A percentile compares a stretch with the other conserved stretches of the same genome.
phyloP scores from a whole-genome alignment of 2,888 invertebrate species.

The Dynastes tityus region DNA sequence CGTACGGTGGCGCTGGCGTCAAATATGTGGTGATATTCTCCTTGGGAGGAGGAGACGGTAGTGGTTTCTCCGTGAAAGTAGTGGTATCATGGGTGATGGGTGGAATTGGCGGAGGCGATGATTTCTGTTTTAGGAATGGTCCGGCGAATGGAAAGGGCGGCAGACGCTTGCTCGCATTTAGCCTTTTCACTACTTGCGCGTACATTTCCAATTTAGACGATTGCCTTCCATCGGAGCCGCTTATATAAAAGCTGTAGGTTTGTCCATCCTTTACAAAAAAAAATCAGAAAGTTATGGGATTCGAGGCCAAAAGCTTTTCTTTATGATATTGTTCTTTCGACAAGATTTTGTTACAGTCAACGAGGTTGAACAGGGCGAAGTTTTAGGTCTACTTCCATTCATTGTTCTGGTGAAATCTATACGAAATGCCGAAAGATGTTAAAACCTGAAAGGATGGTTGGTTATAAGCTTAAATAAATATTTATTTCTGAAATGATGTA shows the following conservation, averaged over 20 bases:
- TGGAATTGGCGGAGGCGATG: conserved; percentile 62
- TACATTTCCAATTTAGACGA: conserved; percentile 80
- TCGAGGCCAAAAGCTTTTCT: too few relatives aligned
- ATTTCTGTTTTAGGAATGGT: not conserved
- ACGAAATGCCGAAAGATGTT: too few relatives aligned
- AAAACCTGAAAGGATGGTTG: too few relatives aligned
- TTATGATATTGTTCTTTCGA: too few relatives aligned
- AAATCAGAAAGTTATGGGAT: conserved; percentile 45
- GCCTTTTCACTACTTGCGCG: conserved; percentile 74
- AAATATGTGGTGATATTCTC: conserved; percentile 33
- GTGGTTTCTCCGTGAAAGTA: conserved; percentile 56
- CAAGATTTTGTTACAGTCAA: too few relatives aligned
- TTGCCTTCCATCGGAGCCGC: conserved; percentile 78
- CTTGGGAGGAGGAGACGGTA: not conserved
- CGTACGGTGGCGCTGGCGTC: conserved; percentile 28
- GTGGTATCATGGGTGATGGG: conserved; percentile 50
- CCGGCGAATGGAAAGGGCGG: conserved; percentile 31
- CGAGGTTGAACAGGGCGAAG: too few relatives aligned
- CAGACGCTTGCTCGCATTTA: conserved; percentile 53
- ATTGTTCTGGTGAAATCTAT: too few relatives aligned
- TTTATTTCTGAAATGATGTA: too few relatives aligned
- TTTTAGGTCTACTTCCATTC: too few relatives aligned
- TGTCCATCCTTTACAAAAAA: conserved; percentile 75
- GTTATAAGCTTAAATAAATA: too few relatives aligned
- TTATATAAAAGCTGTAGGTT: conserved; percentile 79